These are phyloP conservation scores for Blastomussa wellsi DNA, from an alignment of 92 coral and sea anemone species.

Conservation along the genomic window DNA sequence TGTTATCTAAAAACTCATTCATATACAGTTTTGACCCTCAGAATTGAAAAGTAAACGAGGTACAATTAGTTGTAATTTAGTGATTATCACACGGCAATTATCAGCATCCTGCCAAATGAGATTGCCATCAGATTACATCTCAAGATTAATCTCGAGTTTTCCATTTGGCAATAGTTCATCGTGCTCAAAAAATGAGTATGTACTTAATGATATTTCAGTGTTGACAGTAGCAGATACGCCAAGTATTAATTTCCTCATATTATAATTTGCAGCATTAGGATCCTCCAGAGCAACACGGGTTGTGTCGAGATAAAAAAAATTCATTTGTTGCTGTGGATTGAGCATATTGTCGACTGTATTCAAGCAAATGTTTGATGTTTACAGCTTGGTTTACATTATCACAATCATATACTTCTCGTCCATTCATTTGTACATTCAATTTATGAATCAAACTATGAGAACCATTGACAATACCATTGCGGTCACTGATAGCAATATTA, in stretches of 20 bases:
- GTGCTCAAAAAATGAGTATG: slow-evolving; percentile 29
- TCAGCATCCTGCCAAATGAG: slow-evolving; percentile 36
- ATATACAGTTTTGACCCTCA: slow-evolving; percentile 8
- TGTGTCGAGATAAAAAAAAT: slow-evolving; percentile 8
- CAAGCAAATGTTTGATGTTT: not conserved
- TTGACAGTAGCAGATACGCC: not conserved
- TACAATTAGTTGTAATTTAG: slow-evolving; percentile 9
- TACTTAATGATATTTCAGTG: not conserved
- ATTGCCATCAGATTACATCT: not conserved
- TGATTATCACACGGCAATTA: slow-evolving; percentile 14
- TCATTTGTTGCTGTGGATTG: not conserved
- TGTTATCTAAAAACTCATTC: not conserved
- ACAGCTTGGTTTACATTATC: not conserved
- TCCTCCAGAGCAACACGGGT: not conserved
- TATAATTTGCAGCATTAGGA: too few species aligned
- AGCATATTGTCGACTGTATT: not conserved
- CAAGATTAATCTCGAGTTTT: not conserved
- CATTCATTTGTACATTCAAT: not conserved
- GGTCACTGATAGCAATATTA: slow-evolving; percentile 9
- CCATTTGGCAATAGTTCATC: slow-evolving; percentile 16
- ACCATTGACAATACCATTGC: slow-evolving; percentile 20
- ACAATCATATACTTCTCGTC: not conserved
- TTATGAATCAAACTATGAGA: not conserved
- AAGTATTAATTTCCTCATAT: not conserved
- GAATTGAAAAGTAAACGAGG: slow-evolving; percentile 20